phyloP scores from a whole-genome alignment of 2,797 vertebrate species.

The Alcedo quadribrachys region DNA sequence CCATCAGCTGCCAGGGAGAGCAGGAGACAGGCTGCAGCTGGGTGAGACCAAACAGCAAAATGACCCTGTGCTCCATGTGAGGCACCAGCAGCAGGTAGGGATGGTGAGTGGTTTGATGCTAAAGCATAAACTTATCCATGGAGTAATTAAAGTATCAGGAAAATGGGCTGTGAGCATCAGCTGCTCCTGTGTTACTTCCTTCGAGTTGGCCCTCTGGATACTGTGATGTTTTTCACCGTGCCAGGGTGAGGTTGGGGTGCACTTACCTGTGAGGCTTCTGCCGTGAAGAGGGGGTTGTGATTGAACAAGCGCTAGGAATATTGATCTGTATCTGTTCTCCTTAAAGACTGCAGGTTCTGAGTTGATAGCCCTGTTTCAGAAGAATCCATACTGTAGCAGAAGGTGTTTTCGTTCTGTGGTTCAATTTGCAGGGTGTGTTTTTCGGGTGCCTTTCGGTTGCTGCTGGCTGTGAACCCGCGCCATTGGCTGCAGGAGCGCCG shows the following conservation, averaged over 20 bases:
- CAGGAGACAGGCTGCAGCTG: not conserved
- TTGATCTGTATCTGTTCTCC: rapidly evolving
- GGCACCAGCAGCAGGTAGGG: not conserved
- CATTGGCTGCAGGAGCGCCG: no score
- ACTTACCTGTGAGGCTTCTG: not conserved
- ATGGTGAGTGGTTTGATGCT: not conserved
- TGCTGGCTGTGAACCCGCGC: not conserved
- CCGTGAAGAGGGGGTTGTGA: no score
- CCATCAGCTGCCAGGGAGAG: not conserved
- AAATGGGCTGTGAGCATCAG: no score
- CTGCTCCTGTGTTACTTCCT: no score
- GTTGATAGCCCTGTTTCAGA: rapidly evolving
- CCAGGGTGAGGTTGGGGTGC: not conserved
- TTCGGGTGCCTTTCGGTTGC: not conserved
- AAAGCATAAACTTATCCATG: not conserved
- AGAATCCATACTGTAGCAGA: not conserved
- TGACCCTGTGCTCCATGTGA: not conserved
- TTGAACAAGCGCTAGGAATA: not conserved
- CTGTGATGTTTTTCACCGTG: rapidly evolving
- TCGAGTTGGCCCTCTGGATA: not conserved
- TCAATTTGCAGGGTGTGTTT: not conserved
- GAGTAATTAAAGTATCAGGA: not conserved
- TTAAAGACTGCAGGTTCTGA: not conserved
- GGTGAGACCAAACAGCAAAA: no score
- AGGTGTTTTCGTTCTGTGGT: rapidly evolving